Evolutionary conservation across 2,113 vertebrate genomes (phyloP), one percentile per base, ranked within the genome.

Genomic region (Sander lucioperca): DNA sequence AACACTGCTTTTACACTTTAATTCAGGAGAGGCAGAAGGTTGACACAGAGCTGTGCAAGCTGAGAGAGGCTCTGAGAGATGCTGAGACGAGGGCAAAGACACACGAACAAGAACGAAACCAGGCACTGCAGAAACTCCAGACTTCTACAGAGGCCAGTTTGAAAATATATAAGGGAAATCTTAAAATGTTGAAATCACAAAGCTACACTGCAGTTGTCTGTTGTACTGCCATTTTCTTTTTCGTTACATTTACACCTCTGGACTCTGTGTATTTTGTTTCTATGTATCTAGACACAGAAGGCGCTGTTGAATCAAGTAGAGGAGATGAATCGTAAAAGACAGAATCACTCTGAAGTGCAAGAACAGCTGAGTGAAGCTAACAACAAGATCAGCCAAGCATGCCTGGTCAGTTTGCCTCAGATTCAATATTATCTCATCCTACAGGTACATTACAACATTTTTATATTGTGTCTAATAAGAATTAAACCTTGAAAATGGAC

Each of bases 361-460:
- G 86, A 94, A 13, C 86, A 94, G 54, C 90, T 95, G 61, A 89
- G 83, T 23, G 91, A 94, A 12, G 93, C 94, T 1, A 90, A 90
- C 59, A 91, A 89, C 66, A 94, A 88, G 27, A 88, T 93, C 63
- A 92, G 87, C 30, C 90, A 93, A 70, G 85, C 90, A 66, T 90
- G 81, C 47, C 79, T 94, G 93, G 96, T 96, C 63, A 87, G 93
- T 83, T 13, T 21, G 45, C 27, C 13, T 53, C 7, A 58, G 25
- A 59, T 71, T 82, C 19, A 33, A 9, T 39, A 30, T 57, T 1
- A 39, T 0, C 39, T 39, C 6, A 48, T 19, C 8, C 43, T 36
- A 3, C 8, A 50, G 43, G 25, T 50, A n/a, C 11, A n/a, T 23
- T 12, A 18, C 51, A n/a, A 3, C 2, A 59, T 43, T 57, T 57